Conservation (phyloP, 1,140 invertebrate genomes). For the Apis laboriosa region DNA sequence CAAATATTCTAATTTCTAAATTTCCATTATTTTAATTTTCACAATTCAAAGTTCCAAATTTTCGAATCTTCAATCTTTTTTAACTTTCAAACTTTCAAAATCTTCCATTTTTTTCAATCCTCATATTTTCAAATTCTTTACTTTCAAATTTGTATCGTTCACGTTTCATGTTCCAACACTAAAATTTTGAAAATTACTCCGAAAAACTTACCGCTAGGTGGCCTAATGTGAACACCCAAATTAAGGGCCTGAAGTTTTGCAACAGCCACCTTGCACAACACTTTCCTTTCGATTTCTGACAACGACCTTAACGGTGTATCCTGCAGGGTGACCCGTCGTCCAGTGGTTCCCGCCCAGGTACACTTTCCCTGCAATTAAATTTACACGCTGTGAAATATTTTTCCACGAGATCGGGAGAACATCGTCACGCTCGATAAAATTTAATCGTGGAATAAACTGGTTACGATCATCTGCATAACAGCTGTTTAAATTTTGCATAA, state of each 20-base stretch:
- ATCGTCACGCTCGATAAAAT: not conserved
- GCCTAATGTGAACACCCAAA: slow-evolving; percentile 88
- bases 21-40: no score
- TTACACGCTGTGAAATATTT: not conserved
- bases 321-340: slow-evolving; percentile 87
- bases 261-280: slow-evolving; percentile 91
- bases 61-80: not conserved
- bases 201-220: slow-evolving; percentile 84
- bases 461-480: not conserved
- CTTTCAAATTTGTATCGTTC: not conserved
- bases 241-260: slow-evolving; percentile 94
- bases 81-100: not conserved
- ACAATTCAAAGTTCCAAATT: not conserved
- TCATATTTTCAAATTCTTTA: not conserved
- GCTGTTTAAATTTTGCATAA: not conserved
- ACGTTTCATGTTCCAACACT: no score
- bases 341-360: slow-evolving; percentile 90
- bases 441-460: not conserved
- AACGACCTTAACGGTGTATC: slow-evolving; percentile 88
- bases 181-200: not conserved
- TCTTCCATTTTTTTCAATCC: not conserved
- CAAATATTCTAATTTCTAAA: not conserved
- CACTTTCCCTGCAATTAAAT: slow-evolving; percentile 88
- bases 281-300: slow-evolving; percentile 89
- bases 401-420: no score